A percentile compares a stretch with the other conserved stretches of the same genome.
phyloP scores from a whole-genome alignment of 2,113 vertebrate species.

The Psittacus erithacus region DNA sequence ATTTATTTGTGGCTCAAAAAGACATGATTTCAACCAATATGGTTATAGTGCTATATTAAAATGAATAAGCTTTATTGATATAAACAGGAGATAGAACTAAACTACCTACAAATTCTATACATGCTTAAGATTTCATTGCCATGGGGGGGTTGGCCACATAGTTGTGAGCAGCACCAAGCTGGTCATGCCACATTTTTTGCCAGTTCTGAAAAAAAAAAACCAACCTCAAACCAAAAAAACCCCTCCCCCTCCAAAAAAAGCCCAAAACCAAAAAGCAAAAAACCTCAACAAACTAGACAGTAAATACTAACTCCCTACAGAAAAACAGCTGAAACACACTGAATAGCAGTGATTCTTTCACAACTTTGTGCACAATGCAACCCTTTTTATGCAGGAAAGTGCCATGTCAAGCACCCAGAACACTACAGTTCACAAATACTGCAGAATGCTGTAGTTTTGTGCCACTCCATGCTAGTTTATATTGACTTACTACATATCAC shows the following conservation, averaged over 20 bases:
- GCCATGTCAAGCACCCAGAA: background rate
- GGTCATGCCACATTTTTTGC: background rate
- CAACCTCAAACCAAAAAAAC: background rate
- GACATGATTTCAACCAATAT: background rate
- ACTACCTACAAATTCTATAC: background rate
- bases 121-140: background rate
- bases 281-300: background rate
- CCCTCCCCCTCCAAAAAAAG: no score
- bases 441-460: slow-evolving; percentile 18
- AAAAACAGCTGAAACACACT: slow-evolving; percentile 17
- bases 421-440: background rate
- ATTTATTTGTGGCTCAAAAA: background rate
- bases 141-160: background rate
- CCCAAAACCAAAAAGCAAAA: background rate
- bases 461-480: background rate
- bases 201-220: background rate
- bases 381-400: slow-evolving; percentile 4
- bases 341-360: slow-evolving; percentile 22
- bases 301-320: slow-evolving; percentile 1
- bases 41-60: background rate
- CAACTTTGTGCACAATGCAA: slow-evolving; percentile 26
- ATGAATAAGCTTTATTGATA: background rate
- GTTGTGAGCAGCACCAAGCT: background rate
- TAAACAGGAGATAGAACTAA: background rate
- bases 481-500: background rate